Evolutionary conservation across 2,113 vertebrate species (phyloP).

Genomic region (Dipodomys ordii): DNA sequence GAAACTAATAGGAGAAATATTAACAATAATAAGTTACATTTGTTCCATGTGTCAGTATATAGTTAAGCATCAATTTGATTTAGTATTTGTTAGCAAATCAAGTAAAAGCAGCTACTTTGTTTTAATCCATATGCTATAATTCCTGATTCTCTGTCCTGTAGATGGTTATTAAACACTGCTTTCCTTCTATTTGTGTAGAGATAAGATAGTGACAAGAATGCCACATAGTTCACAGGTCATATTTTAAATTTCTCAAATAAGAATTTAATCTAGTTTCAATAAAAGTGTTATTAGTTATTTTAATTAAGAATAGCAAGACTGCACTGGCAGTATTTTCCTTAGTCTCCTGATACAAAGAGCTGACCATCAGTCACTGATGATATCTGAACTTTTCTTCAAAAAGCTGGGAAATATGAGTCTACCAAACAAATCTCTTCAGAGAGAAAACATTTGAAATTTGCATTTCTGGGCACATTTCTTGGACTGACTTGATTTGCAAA

Average conservation of each 20-base stretch:
- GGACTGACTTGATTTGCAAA: constrained; percentile 64
- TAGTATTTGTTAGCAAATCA: constrained; percentile 49
- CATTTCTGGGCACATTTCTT: constrained; percentile 37
- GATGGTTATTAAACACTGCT: constrained; percentile 74
- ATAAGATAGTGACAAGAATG: constrained; percentile 78
- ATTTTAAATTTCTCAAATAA: constrained; percentile 87
- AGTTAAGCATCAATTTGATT: not conserved
- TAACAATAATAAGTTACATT: constrained; percentile 9
- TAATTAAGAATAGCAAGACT: constrained; percentile 86
- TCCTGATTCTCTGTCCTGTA: constrained; percentile 64
- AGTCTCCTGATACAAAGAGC: constrained; percentile 59
- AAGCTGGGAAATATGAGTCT: not conserved
- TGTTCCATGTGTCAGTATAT: constrained; percentile 14
- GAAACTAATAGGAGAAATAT: not conserved
- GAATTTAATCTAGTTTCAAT: constrained; percentile 87
- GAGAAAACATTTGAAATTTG: constrained; percentile 65
- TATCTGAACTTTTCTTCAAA: constrained; percentile 76
- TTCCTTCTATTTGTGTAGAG: constrained; percentile 78
- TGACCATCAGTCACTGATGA: constrained; percentile 76
- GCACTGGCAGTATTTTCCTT: constrained; percentile 75
- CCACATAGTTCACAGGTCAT: constrained; percentile 84
- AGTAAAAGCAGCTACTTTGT: constrained; percentile 8
- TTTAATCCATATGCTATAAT: constrained; percentile 46
- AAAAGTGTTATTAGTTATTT: constrained; percentile 86
- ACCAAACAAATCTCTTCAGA: constrained; percentile 77